These are phyloP conservation scores for Phenacoccus solenopsis DNA, from an alignment of 1,140 invertebrate genomes.

Conservation along the genomic window DNA sequence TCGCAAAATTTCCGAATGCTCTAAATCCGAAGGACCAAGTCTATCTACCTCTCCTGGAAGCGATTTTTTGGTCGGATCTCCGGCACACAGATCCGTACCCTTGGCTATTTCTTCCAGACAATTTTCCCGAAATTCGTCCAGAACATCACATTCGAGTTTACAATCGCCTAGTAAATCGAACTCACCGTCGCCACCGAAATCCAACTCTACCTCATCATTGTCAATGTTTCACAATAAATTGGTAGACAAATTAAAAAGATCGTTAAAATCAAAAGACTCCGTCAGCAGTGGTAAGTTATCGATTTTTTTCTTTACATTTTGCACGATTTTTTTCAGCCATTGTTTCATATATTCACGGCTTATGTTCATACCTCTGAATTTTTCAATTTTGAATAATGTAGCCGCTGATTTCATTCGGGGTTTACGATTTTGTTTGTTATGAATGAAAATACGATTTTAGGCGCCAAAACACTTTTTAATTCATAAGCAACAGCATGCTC, in stretches of 20 bases:
- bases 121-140: slow-evolving; percentile 42
- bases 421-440: no score
- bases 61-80: slow-evolving; percentile 43
- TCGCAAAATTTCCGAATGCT: slow-evolving; percentile 65
- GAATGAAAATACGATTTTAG: no score
- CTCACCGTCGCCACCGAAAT: slow-evolving; percentile 48
- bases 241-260: slow-evolving; percentile 67
- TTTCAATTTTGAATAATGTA: no score
- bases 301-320: not conserved
- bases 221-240: slow-evolving; percentile 75
- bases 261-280: slow-evolving; percentile 44
- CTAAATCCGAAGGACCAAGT: slow-evolving; percentile 55
- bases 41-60: slow-evolving; percentile 57
- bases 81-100: slow-evolving; percentile 50
- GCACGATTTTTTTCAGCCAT: no score
- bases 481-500: no score
- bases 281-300: slow-evolving; percentile 3
- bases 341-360: no score
- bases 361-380: no score
- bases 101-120: slow-evolving; percentile 40
- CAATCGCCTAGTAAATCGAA: slow-evolving; percentile 40
- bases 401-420: no score
- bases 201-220: slow-evolving; percentile 44
- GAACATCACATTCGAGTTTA: slow-evolving; percentile 42
- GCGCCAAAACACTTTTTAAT: no score